These are phyloP conservation scores for Halcyon chelicuti DNA, from an alignment of 2,797 vertebrate species.

Conservation along the genomic window DNA sequence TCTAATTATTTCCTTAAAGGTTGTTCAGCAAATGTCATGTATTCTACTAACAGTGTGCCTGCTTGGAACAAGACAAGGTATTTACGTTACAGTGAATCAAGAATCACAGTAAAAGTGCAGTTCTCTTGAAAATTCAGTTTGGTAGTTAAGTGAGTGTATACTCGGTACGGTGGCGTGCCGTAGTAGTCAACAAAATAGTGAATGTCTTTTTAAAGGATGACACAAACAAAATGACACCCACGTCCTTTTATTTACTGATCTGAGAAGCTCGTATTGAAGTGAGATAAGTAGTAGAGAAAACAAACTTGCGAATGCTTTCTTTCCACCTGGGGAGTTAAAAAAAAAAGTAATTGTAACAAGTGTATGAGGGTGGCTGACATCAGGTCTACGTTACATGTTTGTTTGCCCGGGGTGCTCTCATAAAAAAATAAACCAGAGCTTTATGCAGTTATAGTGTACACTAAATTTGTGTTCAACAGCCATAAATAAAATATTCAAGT, in stretches of 20 bases:
- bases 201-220: slow-evolving; percentile 29
- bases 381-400: slow-evolving; percentile 60
- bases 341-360: not conserved
- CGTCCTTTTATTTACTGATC: slow-evolving; percentile 25
- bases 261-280: slow-evolving; percentile 51
- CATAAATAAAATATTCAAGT: slow-evolving; percentile 69
- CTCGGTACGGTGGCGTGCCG: not conserved
- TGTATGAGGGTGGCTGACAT: slow-evolving; percentile 72
- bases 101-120: slow-evolving; percentile 21
- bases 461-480: slow-evolving; percentile 53
- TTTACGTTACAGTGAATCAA: slow-evolving; percentile 36
- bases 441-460: slow-evolving; percentile 49
- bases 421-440: slow-evolving; percentile 71
- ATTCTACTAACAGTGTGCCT: slow-evolving; percentile 52
- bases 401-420: slow-evolving; percentile 65
- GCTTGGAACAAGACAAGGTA: slow-evolving; percentile 22
- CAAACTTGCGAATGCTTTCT: slow-evolving; percentile 40
- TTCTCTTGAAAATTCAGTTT: slow-evolving; percentile 41
- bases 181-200: slow-evolving; percentile 2
- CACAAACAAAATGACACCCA: not conserved
- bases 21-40: slow-evolving; percentile 56
- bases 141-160: slow-evolving; percentile 18
- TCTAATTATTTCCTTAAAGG: slow-evolving; percentile 64
- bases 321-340: slow-evolving; percentile 9
- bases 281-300: slow-evolving; percentile 2